These are phyloP conservation scores for Hucho hucho DNA, from an alignment of 2,113 vertebrate genomes.

Conservation along the genomic window DNA sequence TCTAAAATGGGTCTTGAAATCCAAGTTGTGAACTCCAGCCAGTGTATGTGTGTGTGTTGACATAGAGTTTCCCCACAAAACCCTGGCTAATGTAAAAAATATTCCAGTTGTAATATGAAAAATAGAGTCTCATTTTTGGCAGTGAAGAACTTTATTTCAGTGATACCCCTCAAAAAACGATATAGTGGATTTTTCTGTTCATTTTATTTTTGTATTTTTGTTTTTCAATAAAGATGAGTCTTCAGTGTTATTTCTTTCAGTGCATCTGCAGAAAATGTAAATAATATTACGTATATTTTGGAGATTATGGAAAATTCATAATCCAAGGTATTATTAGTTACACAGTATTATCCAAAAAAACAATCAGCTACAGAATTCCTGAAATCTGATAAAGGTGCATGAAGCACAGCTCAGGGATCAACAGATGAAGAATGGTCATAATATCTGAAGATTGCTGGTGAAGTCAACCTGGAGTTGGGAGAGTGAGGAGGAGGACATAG, in stretches of 20 bases:
- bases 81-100: conserved; percentile 9
- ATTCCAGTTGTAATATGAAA: conserved; percentile 23
- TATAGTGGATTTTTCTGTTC: conserved; percentile 38
- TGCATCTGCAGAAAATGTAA: not conserved
- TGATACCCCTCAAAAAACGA: conserved; percentile 26
- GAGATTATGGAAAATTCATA: no score
- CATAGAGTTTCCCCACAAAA: not conserved
- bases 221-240: conserved; percentile 56
- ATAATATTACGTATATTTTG: no score
- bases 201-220: conserved; percentile 45
- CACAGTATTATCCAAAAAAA: no score
- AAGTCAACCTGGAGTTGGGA: no score
- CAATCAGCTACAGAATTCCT: no score
- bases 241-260: conserved; percentile 31
- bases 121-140: conserved; percentile 16
- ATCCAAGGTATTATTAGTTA: no score
- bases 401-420: no score
- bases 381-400: no score
- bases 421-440: no score
- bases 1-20: not conserved
- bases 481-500: no score
- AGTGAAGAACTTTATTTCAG: conserved; percentile 24
- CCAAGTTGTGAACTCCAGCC: not conserved
- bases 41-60: not conserved
- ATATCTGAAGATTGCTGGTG: no score